Base-by-base conservation (phyloP, 2,888 invertebrate species). In the Acrobasis repandana region DNA sequence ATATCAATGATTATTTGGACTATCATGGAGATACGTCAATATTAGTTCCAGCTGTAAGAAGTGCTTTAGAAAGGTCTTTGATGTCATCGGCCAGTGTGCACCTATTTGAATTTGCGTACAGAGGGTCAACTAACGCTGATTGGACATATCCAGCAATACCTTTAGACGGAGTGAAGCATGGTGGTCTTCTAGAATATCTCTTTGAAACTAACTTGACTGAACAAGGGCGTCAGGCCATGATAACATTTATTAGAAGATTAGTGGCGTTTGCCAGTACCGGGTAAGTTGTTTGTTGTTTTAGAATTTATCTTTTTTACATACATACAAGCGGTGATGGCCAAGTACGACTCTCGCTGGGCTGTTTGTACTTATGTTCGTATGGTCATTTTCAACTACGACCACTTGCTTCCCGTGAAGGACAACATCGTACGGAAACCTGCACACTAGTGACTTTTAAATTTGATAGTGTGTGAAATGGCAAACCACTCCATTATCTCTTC, bases 11-110 rank as follows among this genome's bases (percentile, higher is more conserved):
- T 64, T 92, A 72, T 63, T 74, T 92, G 34, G 83, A 84, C 15
- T 92, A 83, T 61, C 74, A 87, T 43, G 92, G 92, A 16, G 92
- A 92, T 52, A 82, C 81, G 4, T 68, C 86, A 43, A 75, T 87
- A 6, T 67, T 82, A 1, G 75, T 88, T 5, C 80, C 92, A 0
- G 73, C 76, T 0, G 82, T 90, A 34, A 79, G 83, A 74, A 80
- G 80, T 9, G 82, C 79, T 1, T 74, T 70, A 16, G 88, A 88
- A 68, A 81, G 91, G 64, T 82, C 82, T 1, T 58, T 66, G 0
- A 82, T 80, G 1, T 86, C 89, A 0, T 72, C 48, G 9, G 73
- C 73, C 1, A 71, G 73, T 58, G 85, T 90, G 0, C 76, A 86
- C 28, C 64, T 90, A 9, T 66, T 88, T 33, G 85, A 88, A 60